Evolutionary conservation across 1,140 invertebrate genomes (phyloP), one percentile per base, ranked within the genome.

Genomic region (Piezodorus guildinii): DNA sequence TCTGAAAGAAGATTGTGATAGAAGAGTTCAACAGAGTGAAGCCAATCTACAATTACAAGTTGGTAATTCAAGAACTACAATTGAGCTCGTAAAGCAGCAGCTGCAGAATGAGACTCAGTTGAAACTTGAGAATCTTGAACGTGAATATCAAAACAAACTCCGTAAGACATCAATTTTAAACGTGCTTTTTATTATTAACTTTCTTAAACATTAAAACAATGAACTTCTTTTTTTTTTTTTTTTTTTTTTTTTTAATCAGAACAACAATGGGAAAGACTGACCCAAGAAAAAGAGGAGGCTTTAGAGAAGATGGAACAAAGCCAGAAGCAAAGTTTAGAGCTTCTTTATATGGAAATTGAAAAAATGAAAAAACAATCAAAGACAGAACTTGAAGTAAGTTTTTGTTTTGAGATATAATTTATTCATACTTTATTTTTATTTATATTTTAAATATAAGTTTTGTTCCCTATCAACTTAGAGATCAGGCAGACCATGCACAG

Each of bases 51-150:
- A 76, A 64, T 68, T 70, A 65, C 74, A 77, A 68, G 65, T 73
- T 1, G 68, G 67, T 61, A 72, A 73, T 10, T 70, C 76, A 10
- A 67, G 75, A 39, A 69, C 74, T 1, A 77, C 73, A 4, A 56
- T 79, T 39, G 76, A 77, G 65, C 65, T 73, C 58, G 75, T 78
- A 0, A 78, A 77, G 65, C 75, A 78, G 65, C 75, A 77, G 64
- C 72, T 78, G 70, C 74, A 76, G 66, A 69, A 73, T 39, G 77
- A 78, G 56, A 70, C 74, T 14, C 72, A 76, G 66, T 70, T 73
- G 43, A 72, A 75, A 66, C 66, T 78, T 15, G 69, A 77, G 64
- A 65, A 63, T 12, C 68, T 78, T 3, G 73, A 75, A 49, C 67
- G 73, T 54, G 70, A 76, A 68, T 75, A 79, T 68, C 68, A 73